Conservation (phyloP, 2,113 vertebrate genomes). For the Delphinapterus leucas region DNA sequence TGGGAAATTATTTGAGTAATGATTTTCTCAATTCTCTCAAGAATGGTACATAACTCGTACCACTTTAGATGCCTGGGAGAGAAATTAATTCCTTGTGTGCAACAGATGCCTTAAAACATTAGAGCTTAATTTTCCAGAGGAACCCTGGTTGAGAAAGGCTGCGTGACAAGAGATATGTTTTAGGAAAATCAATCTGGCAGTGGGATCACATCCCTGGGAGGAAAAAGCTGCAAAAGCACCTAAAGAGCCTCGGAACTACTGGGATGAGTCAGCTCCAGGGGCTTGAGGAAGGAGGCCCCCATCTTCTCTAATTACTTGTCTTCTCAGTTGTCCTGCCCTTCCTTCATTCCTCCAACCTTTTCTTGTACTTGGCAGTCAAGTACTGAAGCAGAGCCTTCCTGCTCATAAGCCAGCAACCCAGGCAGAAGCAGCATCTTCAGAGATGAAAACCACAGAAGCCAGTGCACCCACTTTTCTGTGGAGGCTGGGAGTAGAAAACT, state of each 20-base stretch:
- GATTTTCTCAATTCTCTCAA: constrained; percentile 24
- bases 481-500: neutral
- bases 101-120: neutral
- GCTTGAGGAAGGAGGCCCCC: neutral
- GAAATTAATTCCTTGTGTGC: constrained; percentile 16
- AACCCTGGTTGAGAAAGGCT: neutral
- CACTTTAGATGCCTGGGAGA: constrained; percentile 27
- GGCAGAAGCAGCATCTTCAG: neutral
- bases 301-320: neutral
- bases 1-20: constrained; percentile 12
- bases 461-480: neutral
- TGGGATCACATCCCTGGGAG: neutral
- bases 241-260: neutral
- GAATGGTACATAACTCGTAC: neutral
- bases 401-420: neutral
- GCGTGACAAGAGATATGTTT: neutral
- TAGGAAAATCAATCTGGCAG: neutral
- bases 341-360: neutral
- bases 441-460: neutral
- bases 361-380: neutral
- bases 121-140: constrained; percentile 14
- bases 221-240: neutral
- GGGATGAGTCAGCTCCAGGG: neutral
- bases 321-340: neutral
- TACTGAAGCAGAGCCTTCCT: neutral